phyloP scores from a whole-genome alignment of 2,888 invertebrate species.

The Siphlonurus alternatus region DNA sequence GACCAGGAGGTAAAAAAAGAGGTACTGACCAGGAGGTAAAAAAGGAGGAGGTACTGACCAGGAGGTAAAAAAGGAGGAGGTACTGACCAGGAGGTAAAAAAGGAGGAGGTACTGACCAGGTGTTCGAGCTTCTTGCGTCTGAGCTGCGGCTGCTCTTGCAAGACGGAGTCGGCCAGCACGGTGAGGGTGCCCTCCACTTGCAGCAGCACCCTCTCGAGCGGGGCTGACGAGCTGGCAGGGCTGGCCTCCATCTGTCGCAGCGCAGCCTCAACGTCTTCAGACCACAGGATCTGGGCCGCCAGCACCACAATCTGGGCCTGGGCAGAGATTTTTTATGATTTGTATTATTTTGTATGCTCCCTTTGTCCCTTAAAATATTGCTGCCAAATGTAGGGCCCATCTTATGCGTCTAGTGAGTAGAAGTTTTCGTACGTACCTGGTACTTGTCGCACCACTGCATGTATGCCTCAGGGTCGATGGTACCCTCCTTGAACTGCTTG shows the following conservation, averaged over 20 bases:
- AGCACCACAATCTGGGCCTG: slow-evolving; percentile 93
- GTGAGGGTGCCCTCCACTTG: slow-evolving; percentile 85
- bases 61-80: too few species aligned
- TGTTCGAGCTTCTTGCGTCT: slow-evolving; percentile 92
- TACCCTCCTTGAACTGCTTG: slow-evolving; percentile 73
- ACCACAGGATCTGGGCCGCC: slow-evolving; percentile 96
- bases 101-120: slow-evolving; percentile 58
- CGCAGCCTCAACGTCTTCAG: slow-evolving; percentile 86
- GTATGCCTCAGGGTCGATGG: slow-evolving; percentile 69
- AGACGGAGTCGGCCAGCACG: slow-evolving; percentile 94
- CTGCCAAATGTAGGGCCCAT: too few species aligned
- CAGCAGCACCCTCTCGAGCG: slow-evolving; percentile 48
- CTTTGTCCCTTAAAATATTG: too few species aligned
- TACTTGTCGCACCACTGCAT: slow-evolving; percentile 92
- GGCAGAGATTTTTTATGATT: too few species aligned
- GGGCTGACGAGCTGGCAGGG: slow-evolving; percentile 42
- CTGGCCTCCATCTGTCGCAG: slow-evolving; percentile 36
- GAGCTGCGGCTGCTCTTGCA: slow-evolving; percentile 93
- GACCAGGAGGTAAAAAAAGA: too few species aligned
- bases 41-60: too few species aligned
- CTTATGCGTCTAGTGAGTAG: too few species aligned
- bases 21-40: too few species aligned
- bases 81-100: slow-evolving; percentile 74
- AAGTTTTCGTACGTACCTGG: slow-evolving; percentile 34
- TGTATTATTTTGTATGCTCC: too few species aligned